Evolutionary conservation across 2,888 invertebrate genomes (phyloP).

Genomic region (Aporophyla lueneburgensis): DNA sequence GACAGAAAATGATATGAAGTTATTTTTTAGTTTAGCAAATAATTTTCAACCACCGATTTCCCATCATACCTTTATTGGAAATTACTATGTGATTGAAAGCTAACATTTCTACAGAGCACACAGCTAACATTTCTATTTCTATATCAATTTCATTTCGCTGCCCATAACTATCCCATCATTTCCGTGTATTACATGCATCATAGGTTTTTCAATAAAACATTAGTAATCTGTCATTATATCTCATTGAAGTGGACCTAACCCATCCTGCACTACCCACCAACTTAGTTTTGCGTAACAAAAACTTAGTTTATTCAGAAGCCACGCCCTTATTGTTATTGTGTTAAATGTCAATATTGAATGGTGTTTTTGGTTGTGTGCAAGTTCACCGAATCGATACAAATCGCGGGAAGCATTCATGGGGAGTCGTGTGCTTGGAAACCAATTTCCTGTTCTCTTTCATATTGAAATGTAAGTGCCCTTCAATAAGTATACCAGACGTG

Average conservation of each 20-base stretch:
- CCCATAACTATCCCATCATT: slow-evolving; percentile 65
- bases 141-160: slow-evolving; percentile 62
- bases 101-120: slow-evolving; percentile 30
- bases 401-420: slow-evolving; percentile 84
- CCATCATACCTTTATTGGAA: slow-evolving; percentile 21
- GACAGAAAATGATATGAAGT: not conserved
- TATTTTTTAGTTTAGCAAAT: not conserved
- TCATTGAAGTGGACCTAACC: slow-evolving; percentile 72
- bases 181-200: slow-evolving; percentile 71
- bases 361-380: slow-evolving; percentile 64
- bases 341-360: slow-evolving; percentile 69
- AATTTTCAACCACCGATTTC: slow-evolving; percentile 18
- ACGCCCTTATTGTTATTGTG: slow-evolving; percentile 42
- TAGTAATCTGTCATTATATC: slow-evolving; percentile 74
- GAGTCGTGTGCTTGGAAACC: slow-evolving; percentile 86
- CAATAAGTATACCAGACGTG: slow-evolving; percentile 72
- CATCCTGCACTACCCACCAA: slow-evolving; percentile 66
- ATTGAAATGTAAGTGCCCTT: slow-evolving; percentile 88
- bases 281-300: slow-evolving; percentile 49
- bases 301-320: slow-evolving; percentile 34
- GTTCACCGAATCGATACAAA: slow-evolving; percentile 82
- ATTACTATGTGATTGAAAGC: slow-evolving; percentile 24
- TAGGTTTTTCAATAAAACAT: slow-evolving; percentile 75
- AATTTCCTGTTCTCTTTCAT: slow-evolving; percentile 89
- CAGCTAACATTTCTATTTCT: slow-evolving; percentile 46